Evolutionary conservation across 2,888 invertebrate genomes (phyloP).

Genomic region (Pristionchus exspectatus): DNA sequence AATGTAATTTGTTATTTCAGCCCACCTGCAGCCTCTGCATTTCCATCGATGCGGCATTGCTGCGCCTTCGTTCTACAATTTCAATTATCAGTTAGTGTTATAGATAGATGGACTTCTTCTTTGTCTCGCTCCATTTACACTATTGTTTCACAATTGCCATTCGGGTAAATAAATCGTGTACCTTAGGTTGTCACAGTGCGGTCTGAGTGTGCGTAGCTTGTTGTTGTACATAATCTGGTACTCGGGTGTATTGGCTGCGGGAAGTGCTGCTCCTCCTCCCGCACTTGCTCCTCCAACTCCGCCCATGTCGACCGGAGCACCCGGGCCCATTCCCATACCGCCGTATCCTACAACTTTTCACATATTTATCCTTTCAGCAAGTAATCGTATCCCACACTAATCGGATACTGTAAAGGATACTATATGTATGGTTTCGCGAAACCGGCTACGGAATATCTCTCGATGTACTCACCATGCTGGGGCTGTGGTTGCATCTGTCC

Average conservation of each 20-base stretch:
- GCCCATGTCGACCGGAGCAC: conserved; percentile 17
- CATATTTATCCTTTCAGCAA: background rate
- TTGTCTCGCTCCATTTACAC: background rate
- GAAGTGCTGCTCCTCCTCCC: background rate
- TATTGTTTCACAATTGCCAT: no score
- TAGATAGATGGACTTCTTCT: background rate
- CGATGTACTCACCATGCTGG: conserved; percentile 22
- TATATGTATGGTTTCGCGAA: background rate
- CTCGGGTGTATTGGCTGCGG: conserved; percentile 14
- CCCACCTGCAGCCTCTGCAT: conserved; percentile 44
- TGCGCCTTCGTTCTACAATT: conserved; percentile 61
- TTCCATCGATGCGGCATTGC: conserved; percentile 50
- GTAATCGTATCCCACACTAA: no score
- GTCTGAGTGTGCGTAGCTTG: conserved; percentile 61
- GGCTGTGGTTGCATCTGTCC: background rate
- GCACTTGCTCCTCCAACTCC: background rate
- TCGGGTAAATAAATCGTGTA: background rate
- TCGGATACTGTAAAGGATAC: background rate
- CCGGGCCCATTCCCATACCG: background rate
- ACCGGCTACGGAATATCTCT: no score
- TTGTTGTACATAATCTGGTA: conserved; percentile 61
- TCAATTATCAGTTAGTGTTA: background rate
- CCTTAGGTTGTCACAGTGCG: conserved; percentile 65
- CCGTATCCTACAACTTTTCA: conserved; percentile 10
- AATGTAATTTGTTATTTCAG: background rate